Percentiles rank a stretch among this genome's conserved stretches.
phyloP scores from a whole-genome alignment of 2,888 invertebrate species.

The Dexiosoma caninum region DNA sequence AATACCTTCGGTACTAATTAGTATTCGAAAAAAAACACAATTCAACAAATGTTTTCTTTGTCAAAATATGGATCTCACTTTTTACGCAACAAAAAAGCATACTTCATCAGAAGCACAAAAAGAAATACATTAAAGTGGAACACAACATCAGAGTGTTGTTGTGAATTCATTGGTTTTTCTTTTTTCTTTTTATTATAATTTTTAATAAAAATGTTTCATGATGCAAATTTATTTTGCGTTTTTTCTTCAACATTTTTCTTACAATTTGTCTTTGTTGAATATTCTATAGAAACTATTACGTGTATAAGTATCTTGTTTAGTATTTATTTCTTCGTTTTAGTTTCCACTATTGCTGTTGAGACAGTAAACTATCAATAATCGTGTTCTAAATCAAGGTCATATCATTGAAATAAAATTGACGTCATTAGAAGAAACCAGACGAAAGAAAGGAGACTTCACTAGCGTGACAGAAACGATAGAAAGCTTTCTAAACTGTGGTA shows the following conservation, averaged over 20 bases:
- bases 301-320: conserved; percentile 24
- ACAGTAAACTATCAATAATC: conserved; percentile 7
- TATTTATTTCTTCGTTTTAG: background rate
- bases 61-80: conserved; percentile 27
- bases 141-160: conserved; percentile 9
- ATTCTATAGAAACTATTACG: conserved; percentile 18
- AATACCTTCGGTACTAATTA: background rate
- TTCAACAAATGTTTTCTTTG: conserved; percentile 39
- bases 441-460: background rate
- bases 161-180: background rate
- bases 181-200: background rate
- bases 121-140: conserved; percentile 8
- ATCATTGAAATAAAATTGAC: background rate
- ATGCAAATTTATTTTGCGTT: conserved; percentile 49
- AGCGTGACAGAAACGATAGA: no score
- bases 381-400: conserved; percentile 2
- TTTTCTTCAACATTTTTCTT: no score
- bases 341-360: conserved; percentile 7
- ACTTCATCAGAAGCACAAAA: background rate
- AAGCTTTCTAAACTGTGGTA: no score
- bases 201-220: conserved; percentile 50
- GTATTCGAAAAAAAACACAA: background rate
- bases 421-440: background rate
- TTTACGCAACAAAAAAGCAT: no score
- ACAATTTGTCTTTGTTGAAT: conserved; percentile 38